These are phyloP conservation scores for Caranx ignobilis DNA, from an alignment of 2,113 vertebrate species.

Conservation along the genomic window DNA sequence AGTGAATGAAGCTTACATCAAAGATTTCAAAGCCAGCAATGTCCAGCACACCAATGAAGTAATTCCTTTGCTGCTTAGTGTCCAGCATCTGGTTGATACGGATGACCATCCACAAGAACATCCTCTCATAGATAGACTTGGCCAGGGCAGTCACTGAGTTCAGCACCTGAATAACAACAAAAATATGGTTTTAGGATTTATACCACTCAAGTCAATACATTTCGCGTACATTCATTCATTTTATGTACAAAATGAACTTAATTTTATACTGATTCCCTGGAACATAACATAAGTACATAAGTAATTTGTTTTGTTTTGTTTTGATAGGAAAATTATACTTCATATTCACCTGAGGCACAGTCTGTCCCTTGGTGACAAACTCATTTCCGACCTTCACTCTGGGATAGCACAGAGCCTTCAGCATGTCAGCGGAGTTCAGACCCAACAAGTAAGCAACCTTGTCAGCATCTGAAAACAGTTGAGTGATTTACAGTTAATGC, in stretches of 20 bases:
- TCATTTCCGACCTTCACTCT: slow-evolving; percentile 66
- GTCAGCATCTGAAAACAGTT: slow-evolving; percentile 61
- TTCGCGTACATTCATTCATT: too few species aligned
- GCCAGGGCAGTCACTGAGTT: slow-evolving; percentile 63
- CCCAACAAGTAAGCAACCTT: slow-evolving; percentile 76
- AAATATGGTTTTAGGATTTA: too few species aligned
- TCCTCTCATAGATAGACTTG: slow-evolving; percentile 82
- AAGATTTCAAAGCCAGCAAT: slow-evolving; percentile 89
- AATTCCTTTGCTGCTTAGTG: slow-evolving; percentile 84
- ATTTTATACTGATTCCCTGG: too few species aligned
- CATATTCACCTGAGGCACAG: slow-evolving; percentile 67
- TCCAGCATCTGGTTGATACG: slow-evolving; percentile 84
- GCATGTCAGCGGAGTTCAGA: slow-evolving; percentile 78
- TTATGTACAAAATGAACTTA: too few species aligned
- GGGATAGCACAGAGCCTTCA: slow-evolving; percentile 69
- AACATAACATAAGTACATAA: too few species aligned
- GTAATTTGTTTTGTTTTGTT: too few species aligned
- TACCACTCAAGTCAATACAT: too few species aligned
- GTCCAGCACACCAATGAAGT: slow-evolving; percentile 93
- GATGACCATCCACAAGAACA: slow-evolving; percentile 84
- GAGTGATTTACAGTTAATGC: too few species aligned
- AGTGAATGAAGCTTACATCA: slow-evolving; percentile 76
- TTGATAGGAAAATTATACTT: too few species aligned
- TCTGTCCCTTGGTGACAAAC: slow-evolving; percentile 76
- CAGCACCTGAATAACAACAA: slow-evolving; percentile 53